Evolutionary conservation across 2,113 vertebrate species (phyloP).

Genomic region (Willisornis vidua): DNA sequence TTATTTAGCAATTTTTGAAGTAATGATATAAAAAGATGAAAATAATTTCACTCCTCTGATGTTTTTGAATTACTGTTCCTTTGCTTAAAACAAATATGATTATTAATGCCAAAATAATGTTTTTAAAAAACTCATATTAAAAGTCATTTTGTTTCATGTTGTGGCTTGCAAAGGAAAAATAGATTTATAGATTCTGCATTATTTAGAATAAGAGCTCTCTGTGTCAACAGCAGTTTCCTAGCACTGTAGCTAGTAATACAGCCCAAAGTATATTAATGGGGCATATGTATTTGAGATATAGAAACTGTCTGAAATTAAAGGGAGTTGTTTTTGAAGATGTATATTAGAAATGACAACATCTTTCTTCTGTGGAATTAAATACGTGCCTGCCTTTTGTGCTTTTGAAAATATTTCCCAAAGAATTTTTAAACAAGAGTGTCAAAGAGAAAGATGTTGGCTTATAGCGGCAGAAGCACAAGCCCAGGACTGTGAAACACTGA

Average conservation of each 20-base stretch:
- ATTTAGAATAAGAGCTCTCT: background rate
- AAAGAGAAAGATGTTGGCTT: background rate
- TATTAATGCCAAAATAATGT: background rate
- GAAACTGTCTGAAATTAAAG: background rate
- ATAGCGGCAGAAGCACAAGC: background rate
- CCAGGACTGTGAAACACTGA: background rate
- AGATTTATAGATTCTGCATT: background rate
- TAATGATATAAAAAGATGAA: background rate
- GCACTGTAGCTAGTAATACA: background rate
- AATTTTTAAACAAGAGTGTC: background rate
- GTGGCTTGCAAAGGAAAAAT: background rate
- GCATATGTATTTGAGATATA: background rate
- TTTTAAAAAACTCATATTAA: background rate
- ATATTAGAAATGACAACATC: background rate
- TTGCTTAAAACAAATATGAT: background rate
- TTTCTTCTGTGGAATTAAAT: background rate
- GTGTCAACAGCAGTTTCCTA: background rate
- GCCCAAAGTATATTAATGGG: background rate
- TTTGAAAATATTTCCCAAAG: background rate
- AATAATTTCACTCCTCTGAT: background rate
- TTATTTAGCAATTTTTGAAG: background rate
- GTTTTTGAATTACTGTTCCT: background rate
- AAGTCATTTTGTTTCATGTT: background rate
- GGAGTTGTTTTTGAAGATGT: rapidly evolving
- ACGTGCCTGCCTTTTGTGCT: background rate